These are phyloP conservation scores for Paratrypauchen microcephalus DNA, from an alignment of 2,797 vertebrate species.

Conservation along the genomic window DNA sequence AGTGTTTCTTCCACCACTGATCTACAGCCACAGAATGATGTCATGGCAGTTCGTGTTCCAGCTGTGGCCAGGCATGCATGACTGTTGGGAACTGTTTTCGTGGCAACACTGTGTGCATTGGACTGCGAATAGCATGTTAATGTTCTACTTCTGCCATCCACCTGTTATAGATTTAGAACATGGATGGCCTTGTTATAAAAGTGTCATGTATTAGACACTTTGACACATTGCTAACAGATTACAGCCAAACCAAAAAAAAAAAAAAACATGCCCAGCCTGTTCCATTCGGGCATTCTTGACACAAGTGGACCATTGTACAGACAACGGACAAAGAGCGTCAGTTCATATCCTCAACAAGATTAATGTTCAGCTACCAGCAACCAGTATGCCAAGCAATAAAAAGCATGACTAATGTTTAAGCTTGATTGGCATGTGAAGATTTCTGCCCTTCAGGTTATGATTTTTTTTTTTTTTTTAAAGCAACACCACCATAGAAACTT, in stretches of 20 bases:
- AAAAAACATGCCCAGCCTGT: slow-evolving; percentile 24
- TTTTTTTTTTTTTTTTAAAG: background rate
- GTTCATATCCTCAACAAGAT: slow-evolving; percentile 19
- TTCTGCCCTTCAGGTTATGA: background rate
- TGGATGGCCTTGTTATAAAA: slow-evolving; percentile 9
- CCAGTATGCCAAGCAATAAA: background rate
- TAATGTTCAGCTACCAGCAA: background rate
- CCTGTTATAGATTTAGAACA: slow-evolving; percentile 16
- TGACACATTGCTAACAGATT: slow-evolving; percentile 43
- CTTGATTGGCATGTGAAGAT: background rate
- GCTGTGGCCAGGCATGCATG: slow-evolving; percentile 56
- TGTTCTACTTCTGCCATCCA: slow-evolving; percentile 7
- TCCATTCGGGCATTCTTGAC: slow-evolving; percentile 32
- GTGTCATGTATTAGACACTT: slow-evolving; percentile 14
- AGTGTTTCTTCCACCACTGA: too few relatives aligned
- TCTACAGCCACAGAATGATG: slow-evolving; percentile 46
- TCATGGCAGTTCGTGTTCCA: slow-evolving; percentile 55
- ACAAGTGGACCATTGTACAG: slow-evolving; percentile 46
- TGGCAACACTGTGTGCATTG: background rate
- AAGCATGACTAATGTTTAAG: slow-evolving; percentile 1
- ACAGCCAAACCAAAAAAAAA: slow-evolving; percentile 44
- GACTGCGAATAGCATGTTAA: slow-evolving; percentile 2
- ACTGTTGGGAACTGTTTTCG: slow-evolving; percentile 31
- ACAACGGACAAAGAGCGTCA: slow-evolving; percentile 9
- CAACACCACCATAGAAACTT: too few relatives aligned